Percentiles rank a stretch among this genome's conserved stretches.
Conservation (phyloP, 2,113 vertebrate species). For the Urocynchramus pylzowi region DNA sequence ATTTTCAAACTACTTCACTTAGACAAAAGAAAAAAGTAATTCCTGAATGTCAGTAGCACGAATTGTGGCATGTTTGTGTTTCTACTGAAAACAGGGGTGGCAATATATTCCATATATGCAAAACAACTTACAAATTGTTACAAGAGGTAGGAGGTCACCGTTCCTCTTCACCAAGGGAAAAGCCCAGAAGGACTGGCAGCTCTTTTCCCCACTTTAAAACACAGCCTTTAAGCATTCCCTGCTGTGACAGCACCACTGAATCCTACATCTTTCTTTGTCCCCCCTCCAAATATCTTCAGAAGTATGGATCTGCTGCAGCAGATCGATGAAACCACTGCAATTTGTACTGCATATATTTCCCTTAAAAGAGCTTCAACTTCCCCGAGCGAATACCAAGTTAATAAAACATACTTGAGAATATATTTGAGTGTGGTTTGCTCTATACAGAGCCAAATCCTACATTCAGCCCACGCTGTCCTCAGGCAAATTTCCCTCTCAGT, state of each 20-base stretch:
- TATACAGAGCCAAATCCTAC: neutral
- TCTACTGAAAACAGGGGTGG: neutral
- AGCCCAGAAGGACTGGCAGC: neutral
- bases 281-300: neutral
- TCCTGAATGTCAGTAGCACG: neutral
- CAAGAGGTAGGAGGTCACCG: neutral
- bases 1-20: neutral
- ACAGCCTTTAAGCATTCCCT: neutral
- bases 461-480: neutral
- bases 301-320: neutral
- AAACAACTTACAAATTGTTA: rapidly evolving
- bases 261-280: neutral
- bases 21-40: neutral
- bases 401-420: conserved; percentile 20
- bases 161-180: neutral
- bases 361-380: neutral
- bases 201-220: neutral
- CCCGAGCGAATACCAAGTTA: neutral
- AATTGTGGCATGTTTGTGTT: neutral
- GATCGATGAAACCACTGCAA: neutral
- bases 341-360: neutral
- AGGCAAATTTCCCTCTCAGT: neutral
- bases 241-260: neutral
- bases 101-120: neutral
- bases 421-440: neutral